Evolutionary conservation across 1,140 invertebrate genomes (phyloP), one percentile per base, ranked within the genome.

Genomic region (Drosophila kanapiae): DNA sequence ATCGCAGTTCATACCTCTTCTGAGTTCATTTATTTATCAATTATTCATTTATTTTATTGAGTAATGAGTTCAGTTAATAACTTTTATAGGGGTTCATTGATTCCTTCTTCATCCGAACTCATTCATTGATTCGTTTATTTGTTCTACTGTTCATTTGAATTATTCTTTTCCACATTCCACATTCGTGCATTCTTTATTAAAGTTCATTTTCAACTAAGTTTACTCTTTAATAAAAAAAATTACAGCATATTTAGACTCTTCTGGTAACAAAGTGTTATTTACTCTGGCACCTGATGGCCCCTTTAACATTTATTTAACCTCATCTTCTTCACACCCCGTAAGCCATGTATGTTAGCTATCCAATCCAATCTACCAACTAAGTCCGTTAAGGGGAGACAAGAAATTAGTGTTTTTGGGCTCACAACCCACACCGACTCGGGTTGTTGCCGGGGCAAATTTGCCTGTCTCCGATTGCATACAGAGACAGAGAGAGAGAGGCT

Each of bases 401-500:
- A 42, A 59, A 40, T 71, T 42, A 38, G 43, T 71, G 67, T 53
- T 43, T 67, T 56, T 27, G 35, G 65, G 47, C 47, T 40, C 40
- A 59, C 49, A 49, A 37, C 69, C 43, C 43, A 23, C 56, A 72
- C 69, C 42, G 27, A 38, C n/a, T 48, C 45, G 2, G 33, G 49
- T 35, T 72, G 53, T 42, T 48, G 43, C 35, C 31, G 7, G 38
- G 38, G 18, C 29, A 27, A 58, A 70, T 58, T 70, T 42, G 6
- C 51, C 38, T 58, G 65, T 71, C 69, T 70, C 65, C 63, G 69
- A 71, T 71, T 71, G 49, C 49, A 71, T 27, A 54, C 16, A 38
- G 7, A 18, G 6, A 16, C 23, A 23, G 23, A 11, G 42, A 9
- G 51, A 5, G 33, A 16, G 31, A 14, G 68, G 67, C 53, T 72